Base-by-base conservation (phyloP, 1,140 invertebrate species). In the Drosophila ficusphila region DNA sequence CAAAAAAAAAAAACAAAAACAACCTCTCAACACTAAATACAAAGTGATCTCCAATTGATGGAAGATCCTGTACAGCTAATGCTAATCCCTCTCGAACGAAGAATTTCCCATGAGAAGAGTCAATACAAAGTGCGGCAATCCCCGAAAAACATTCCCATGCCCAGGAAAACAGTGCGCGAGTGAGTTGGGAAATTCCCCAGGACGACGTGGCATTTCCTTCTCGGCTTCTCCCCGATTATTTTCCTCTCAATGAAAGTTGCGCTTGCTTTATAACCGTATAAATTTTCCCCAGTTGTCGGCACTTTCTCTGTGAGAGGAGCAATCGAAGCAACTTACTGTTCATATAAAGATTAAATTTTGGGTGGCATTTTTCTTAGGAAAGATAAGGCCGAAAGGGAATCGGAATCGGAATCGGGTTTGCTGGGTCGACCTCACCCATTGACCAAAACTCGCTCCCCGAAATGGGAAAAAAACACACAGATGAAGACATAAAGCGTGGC, bases 401-500 rank as follows among this genome's bases (percentile, higher is more conserved):
- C 7, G 60, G 57, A 56, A 16, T 54, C n/a, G 33, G 33, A 36
- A 11, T 47, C 27, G 27, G 54, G 21, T 57, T 61, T 27, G 36
- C 23, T 44, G 38, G 46, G 31, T 14, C 61, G 34, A 52, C 62
- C 62, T 67, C 41, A 69, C 65, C 65, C 62, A 69, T 69, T 69
- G 62, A 69, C 65, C 65, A 71, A 34, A 71, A 51, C 68, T 27
- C 47, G 38, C 42, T 60, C 46, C 27, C 25, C 34, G 23, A 38
- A 51, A 71, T 27, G 21, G 6, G 51, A 39, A 52, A 14, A 21
- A 44, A 19, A 54, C 56, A 65, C 36, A 70, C 62, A 76, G 79
- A 88, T 88, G 79, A 88, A 88, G 82, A 88, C 82, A 88, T 88
- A 82, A 88, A 88, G 82, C 82, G 82, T 88, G 73, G 79, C 82